Evolutionary conservation across 2,797 vertebrate genomes (phyloP).

Genomic region (Odontamblyopus rebecca): DNA sequence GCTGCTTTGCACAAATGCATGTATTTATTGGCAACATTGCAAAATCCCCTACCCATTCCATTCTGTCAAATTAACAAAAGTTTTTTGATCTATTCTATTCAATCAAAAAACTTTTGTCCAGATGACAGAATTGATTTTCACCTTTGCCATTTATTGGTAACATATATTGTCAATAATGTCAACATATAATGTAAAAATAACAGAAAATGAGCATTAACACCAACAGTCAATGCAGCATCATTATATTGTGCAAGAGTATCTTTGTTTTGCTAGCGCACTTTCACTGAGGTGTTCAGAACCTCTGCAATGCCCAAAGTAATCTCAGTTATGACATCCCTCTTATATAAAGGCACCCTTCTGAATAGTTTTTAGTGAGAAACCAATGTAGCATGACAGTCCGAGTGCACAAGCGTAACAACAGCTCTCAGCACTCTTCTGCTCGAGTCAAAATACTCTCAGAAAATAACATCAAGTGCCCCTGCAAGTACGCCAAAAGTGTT

Average conservation of each 20-base stretch:
- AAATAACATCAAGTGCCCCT: slow-evolving; percentile 27
- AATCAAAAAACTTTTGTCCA: too few relatives aligned
- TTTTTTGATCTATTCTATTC: too few relatives aligned
- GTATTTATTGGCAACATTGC: too few relatives aligned
- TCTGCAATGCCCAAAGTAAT: slow-evolving; percentile 11
- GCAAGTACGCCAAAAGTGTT: slow-evolving; percentile 36
- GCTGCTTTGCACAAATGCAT: not conserved
- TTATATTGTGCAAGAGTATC: not conserved
- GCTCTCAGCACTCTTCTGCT: slow-evolving; percentile 17
- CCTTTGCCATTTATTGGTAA: too few relatives aligned
- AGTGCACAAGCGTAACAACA: slow-evolving; percentile 23
- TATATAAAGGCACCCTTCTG: slow-evolving; percentile 4
- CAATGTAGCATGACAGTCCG: slow-evolving; percentile 20
- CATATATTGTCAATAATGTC: too few relatives aligned
- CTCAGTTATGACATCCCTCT: not conserved
- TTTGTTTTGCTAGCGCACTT: not conserved
- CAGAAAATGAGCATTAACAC: not conserved
- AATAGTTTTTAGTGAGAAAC: slow-evolving; percentile 8
- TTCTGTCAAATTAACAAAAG: too few relatives aligned
- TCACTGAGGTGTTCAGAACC: slow-evolving; percentile 4
- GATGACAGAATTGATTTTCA: too few relatives aligned
- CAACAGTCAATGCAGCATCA: not conserved
- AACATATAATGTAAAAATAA: too few relatives aligned
- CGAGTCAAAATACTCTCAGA: slow-evolving; percentile 29
- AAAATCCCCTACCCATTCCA: too few relatives aligned